phyloP scores from a whole-genome alignment of 2,888 invertebrate genomes.

The Lumbricus terrestris region DNA sequence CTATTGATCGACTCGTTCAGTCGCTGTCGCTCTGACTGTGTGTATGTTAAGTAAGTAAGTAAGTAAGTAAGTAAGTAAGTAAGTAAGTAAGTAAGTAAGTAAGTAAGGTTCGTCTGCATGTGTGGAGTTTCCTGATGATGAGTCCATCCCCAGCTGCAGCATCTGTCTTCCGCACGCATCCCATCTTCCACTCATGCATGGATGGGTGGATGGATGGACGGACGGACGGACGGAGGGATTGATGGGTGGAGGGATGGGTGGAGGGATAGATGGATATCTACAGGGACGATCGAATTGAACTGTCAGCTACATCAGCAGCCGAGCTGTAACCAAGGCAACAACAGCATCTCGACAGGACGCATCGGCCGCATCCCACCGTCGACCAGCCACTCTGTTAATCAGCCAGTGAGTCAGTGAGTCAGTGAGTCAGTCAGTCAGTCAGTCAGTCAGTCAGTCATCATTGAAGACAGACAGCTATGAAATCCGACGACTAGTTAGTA shows the following conservation, averaged over 20 bases:
- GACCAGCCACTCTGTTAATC: not conserved
- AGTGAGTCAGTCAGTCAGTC: not conserved
- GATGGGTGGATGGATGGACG: too few relatives aligned
- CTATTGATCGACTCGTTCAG: not conserved
- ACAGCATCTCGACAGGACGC: not conserved
- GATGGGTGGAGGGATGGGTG: too few relatives aligned
- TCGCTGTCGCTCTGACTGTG: not conserved
- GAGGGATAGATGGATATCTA: not conserved
- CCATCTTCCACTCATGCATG: too few relatives aligned
- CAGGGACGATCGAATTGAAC: not conserved
- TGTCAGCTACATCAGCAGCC: not conserved
- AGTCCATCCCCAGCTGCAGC: too few relatives aligned
- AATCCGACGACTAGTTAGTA: too few relatives aligned
- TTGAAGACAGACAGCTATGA: not conserved
- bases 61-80: not conserved
- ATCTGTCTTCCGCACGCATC: too few relatives aligned
- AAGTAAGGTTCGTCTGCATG: not conserved
- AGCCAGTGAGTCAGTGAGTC: too few relatives aligned
- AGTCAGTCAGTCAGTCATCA: not conserved
- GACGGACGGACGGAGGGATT: too few relatives aligned
- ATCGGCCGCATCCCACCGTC: not conserved
- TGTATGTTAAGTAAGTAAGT: not conserved
- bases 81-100: not conserved
- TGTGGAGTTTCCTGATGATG: too few relatives aligned
- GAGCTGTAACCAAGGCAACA: conserved; percentile 3